Conservation (phyloP, 2,888 invertebrate species). For the Tetramorium bicarinatum region DNA sequence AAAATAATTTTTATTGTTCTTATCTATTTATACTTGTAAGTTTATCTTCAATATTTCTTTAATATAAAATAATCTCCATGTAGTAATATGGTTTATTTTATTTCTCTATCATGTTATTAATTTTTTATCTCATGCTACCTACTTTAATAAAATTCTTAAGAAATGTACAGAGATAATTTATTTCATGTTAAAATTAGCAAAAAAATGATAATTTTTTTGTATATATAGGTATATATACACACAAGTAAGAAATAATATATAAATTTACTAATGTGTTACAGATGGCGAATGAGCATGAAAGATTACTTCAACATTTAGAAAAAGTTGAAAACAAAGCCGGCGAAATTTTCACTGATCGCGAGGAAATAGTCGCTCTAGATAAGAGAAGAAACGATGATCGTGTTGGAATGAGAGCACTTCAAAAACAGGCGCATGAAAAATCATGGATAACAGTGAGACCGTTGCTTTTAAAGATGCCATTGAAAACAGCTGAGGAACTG, state of each 20-base stretch:
- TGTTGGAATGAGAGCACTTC: slow-evolving; percentile 91
- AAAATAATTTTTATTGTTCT: slow-evolving; percentile 53
- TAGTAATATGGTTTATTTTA: background rate
- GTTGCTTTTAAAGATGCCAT: slow-evolving; percentile 90
- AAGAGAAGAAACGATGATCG: slow-evolving; percentile 92
- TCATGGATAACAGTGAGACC: slow-evolving; percentile 93
- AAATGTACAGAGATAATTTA: background rate
- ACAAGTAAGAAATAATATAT: background rate
- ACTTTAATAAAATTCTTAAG: slow-evolving; percentile 28
- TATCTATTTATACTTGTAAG: slow-evolving; percentile 58
- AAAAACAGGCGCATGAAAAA: slow-evolving; percentile 86
- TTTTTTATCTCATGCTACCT: background rate
- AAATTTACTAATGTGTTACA: slow-evolving; percentile 69
- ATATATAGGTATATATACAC: background rate
- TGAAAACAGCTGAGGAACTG: slow-evolving; percentile 87
- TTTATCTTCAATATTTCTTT: slow-evolving; percentile 11
- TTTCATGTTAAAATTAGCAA: slow-evolving; percentile 13
- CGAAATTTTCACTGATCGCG: slow-evolving; percentile 90
- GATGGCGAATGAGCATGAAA: slow-evolving; percentile 87
- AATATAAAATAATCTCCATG: background rate
- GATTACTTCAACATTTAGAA: slow-evolving; percentile 88
- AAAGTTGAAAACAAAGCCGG: slow-evolving; percentile 90
- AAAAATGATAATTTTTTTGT: background rate
- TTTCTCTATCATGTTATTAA: background rate
- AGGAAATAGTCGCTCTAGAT: slow-evolving; percentile 90